Base-by-base conservation (phyloP, 2,113 vertebrate genomes). In the Microcebus griseorufus region DNA sequence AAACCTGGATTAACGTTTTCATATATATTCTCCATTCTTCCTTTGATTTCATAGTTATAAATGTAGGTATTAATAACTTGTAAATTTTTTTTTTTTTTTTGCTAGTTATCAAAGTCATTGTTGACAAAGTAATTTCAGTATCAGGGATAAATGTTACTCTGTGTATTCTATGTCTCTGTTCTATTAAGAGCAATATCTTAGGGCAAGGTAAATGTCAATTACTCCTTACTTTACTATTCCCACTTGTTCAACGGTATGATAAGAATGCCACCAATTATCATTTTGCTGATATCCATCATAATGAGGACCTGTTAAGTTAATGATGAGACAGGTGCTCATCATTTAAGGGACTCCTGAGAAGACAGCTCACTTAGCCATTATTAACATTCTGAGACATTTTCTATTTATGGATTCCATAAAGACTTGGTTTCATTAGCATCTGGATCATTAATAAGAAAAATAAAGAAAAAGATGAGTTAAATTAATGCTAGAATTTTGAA, bases 241-340 rank as follows among this genome's bases (percentile, higher is more conserved):
- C 80, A 79, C 76, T 67, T 93, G 98, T 95, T 98, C 96, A 95
- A 94, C 93, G 69, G 34, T 92, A 90, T 17, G 5, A 92, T 88
- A 90, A 96, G 79, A 98, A 93, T 88, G 85, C 48, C 94, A 95
- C 55, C 96, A 97, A 95, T 98, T 94, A 91, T 81, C 17, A 62
- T 97, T 97, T 98, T 97, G 79, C 94, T 98, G 89, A 97, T 97
- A 93, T 58, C 58, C 22, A 92, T 94, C 96, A 95, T 95, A 96
- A 92, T 97, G 51, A 94, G 96, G 97, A 96, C 10, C 70, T 97
- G 7, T 97, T 87, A 95, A 82, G 17, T 58, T 96, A 98, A 96
- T 20, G 73, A 87, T 96, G 89, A 97, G 96, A 97, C 98, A 98
- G 97, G 91, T 98, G 96, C 98, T 98, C 98, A 88, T 97, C 95